Evolutionary conservation across 2,888 invertebrate species (phyloP).

Genomic region (Escarpia spicata): DNA sequence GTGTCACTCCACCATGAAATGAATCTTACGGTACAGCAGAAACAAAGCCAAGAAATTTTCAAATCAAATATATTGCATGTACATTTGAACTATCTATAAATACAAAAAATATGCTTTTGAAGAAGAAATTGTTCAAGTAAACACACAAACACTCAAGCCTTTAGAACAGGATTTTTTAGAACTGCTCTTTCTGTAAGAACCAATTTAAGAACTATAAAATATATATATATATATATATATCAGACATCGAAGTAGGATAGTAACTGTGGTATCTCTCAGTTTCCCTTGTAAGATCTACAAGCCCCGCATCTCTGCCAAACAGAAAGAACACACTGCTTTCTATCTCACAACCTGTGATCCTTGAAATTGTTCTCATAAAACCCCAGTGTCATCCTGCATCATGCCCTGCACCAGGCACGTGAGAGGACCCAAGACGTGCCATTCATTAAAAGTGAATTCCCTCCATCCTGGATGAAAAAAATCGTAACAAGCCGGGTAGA

Average conservation of each 20-base stretch:
- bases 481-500: not conserved
- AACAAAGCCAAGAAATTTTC: too few species aligned
- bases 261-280: not conserved
- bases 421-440: not conserved
- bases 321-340: not conserved
- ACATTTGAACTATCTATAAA: too few species aligned
- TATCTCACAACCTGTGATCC: not conserved
- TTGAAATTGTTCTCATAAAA: conserved; percentile 13
- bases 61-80: too few species aligned
- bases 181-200: too few species aligned
- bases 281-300: not conserved
- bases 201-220: not conserved
- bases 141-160: too few species aligned
- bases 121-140: too few species aligned
- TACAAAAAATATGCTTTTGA: too few species aligned
- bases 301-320: not conserved
- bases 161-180: too few species aligned
- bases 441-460: not conserved
- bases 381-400: not conserved
- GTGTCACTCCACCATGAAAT: too few species aligned
- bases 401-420: not conserved
- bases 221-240: not conserved
- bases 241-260: not conserved
- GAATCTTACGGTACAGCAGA: too few species aligned
- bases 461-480: not conserved